Evolutionary conservation across 2,797 vertebrate species (phyloP).

Genomic region (Linurgus olivaceus): DNA sequence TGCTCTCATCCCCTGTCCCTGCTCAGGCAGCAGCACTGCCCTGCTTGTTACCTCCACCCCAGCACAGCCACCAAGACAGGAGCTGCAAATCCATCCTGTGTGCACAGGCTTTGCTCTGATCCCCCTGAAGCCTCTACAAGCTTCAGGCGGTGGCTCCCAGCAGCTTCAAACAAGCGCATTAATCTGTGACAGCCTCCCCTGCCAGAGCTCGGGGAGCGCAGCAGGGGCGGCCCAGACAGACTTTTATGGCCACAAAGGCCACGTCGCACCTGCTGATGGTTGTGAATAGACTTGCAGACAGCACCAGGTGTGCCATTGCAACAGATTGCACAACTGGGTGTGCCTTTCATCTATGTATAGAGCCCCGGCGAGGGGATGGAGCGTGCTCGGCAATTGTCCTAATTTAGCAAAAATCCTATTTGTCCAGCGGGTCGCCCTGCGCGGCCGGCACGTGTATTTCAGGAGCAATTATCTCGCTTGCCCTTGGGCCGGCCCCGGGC

Average conservation of each 20-base stretch:
- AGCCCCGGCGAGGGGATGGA: neutral
- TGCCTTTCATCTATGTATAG: conserved; percentile 60
- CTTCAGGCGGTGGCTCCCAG: neutral
- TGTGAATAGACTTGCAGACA: conserved; percentile 58
- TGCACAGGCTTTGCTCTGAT: neutral
- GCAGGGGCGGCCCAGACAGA: neutral
- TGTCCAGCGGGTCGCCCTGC: neutral
- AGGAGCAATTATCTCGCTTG: conserved; percentile 30
- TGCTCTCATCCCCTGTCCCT: fast-evolving
- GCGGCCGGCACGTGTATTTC: neutral
- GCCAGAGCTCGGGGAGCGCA: neutral
- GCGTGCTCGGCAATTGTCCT: neutral
- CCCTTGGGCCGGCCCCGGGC: conserved; percentile 19
- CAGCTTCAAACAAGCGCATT: neutral
- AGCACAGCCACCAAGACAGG: fast-evolving
- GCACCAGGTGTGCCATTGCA: conserved; percentile 59
- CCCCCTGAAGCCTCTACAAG: neutral
- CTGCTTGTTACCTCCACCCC: neutral
- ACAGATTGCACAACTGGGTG: conserved; percentile 54
- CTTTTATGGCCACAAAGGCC: conserved; percentile 61
- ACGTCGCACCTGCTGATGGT: conserved; percentile 49
- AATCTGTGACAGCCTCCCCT: neutral
- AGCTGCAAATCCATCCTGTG: neutral
- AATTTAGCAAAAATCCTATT: conserved; percentile 38
- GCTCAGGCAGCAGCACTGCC: neutral